These are phyloP conservation scores for Lepidotrigona ventralis DNA, from an alignment of 1,140 invertebrate species.

Conservation along the genomic window DNA sequence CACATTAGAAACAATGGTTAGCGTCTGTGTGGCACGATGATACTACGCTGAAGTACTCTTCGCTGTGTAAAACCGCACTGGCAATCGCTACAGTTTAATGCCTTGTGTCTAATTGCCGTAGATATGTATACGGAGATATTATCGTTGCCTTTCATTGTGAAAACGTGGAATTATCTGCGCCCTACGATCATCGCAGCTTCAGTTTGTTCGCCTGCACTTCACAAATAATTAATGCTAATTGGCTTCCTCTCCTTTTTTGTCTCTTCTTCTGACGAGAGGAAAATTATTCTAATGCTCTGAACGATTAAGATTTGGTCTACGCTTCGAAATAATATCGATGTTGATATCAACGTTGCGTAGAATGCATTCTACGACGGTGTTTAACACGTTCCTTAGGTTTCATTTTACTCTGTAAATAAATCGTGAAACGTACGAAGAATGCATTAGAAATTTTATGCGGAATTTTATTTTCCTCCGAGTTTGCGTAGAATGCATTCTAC, in stretches of 20 bases:
- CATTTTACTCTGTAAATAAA: not conserved
- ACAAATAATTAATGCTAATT: constrained; percentile 61
- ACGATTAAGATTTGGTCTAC: not conserved
- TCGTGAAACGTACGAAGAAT: not conserved
- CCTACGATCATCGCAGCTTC: constrained; percentile 30
- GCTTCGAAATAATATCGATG: too few species aligned
- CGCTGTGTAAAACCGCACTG: constrained; percentile 1
- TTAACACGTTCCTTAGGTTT: not conserved
- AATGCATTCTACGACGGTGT: not conserved
- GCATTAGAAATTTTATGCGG: constrained; percentile 19
- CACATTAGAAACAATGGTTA: constrained; percentile 46
- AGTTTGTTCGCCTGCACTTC: constrained; percentile 15
- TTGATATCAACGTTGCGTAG: not conserved
- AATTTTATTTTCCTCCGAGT: constrained; percentile 5
- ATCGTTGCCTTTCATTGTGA: constrained; percentile 70
- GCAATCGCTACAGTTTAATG: constrained; percentile 48
- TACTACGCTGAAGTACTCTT: constrained; percentile 8
- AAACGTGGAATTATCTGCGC: constrained; percentile 71
- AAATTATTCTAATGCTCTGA: not conserved
- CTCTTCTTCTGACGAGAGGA: too few species aligned
- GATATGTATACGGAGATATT: constrained; percentile 66
- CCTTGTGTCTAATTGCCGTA: constrained; percentile 69
- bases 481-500: not conserved
- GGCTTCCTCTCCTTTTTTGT: not conserved
- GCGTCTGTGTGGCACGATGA: constrained; percentile 1